Conservation (phyloP, 1,140 invertebrate genomes). For the Chlorops oryzae region DNA sequence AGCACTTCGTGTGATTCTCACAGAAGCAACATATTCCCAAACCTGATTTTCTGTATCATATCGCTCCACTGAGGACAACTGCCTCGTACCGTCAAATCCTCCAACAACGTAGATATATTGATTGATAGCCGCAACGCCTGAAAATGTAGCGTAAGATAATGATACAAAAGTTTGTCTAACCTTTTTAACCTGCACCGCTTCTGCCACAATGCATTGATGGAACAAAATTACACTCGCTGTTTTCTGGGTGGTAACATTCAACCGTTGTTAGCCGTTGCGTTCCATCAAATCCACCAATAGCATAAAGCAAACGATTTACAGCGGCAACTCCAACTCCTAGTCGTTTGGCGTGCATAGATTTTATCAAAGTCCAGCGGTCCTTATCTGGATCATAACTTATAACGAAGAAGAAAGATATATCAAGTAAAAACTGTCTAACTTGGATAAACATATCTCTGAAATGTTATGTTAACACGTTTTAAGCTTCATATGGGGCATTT, state of each 20-base stretch:
- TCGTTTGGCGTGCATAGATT: slow-evolving; percentile 75
- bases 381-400: slow-evolving; percentile 79
- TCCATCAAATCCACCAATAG: slow-evolving; percentile 75
- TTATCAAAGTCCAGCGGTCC: slow-evolving; percentile 75
- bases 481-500: too few relatives aligned
- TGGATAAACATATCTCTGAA: too few relatives aligned
- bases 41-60: slow-evolving; percentile 71
- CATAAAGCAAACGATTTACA: slow-evolving; percentile 76
- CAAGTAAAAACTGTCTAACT: too few relatives aligned
- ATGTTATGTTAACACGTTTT: too few relatives aligned
- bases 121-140: slow-evolving; percentile 69
- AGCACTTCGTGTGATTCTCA: slow-evolving; percentile 70
- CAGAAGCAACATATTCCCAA: slow-evolving; percentile 65
- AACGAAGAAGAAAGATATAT: slow-evolving; percentile 1
- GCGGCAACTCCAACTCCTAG: slow-evolving; percentile 83
- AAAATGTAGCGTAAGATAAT: too few relatives aligned
- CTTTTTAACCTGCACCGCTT: slow-evolving; percentile 67
- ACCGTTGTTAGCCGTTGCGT: slow-evolving; percentile 60
- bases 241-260: slow-evolving; percentile 87
- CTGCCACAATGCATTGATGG: slow-evolving; percentile 67
- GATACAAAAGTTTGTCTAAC: background rate
- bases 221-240: slow-evolving; percentile 76
- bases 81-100: slow-evolving; percentile 72
- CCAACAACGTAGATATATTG: slow-evolving; percentile 81
- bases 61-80: slow-evolving; percentile 71